Evolutionary conservation across 2,888 invertebrate species (phyloP).

Genomic region (Volucella bombylans): DNA sequence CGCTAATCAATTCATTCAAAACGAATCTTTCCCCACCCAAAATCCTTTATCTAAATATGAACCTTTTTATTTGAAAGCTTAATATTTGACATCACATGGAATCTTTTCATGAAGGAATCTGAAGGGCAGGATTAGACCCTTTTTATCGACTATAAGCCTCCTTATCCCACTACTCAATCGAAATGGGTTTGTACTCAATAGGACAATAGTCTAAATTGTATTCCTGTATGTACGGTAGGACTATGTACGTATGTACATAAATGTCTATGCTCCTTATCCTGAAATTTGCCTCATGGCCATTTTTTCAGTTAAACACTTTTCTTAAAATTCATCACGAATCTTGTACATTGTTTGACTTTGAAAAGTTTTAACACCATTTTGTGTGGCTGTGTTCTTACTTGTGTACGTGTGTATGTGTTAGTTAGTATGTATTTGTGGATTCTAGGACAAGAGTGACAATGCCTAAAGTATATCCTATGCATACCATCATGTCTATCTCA

Average conservation of each 20-base stretch:
- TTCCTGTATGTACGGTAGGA: background rate
- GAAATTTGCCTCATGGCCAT: background rate
- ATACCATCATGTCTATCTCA: conserved; percentile 20
- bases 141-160: conserved; percentile 39
- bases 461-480: conserved; percentile 23
- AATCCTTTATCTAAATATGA: background rate
- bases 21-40: background rate
- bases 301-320: conserved; percentile 35
- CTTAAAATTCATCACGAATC: conserved; percentile 43
- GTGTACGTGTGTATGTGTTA: background rate
- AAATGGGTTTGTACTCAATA: conserved; percentile 20
- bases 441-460: conserved; percentile 26
- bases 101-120: conserved; percentile 21
- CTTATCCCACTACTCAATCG: conserved; percentile 14
- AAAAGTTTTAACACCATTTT: too few species aligned
- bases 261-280: background rate
- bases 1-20: background rate
- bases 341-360: conserved; percentile 6
- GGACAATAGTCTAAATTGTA: conserved; percentile 1
- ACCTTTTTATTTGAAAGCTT: conserved; percentile 5
- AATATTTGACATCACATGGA: conserved; percentile 24
- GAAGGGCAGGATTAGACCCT: conserved; percentile 31
- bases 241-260: background rate
- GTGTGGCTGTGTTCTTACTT: conserved; percentile 20
- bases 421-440: background rate